phyloP scores from a whole-genome alignment of 2,888 invertebrate species.

The Zaprionus bogoriensis region DNA sequence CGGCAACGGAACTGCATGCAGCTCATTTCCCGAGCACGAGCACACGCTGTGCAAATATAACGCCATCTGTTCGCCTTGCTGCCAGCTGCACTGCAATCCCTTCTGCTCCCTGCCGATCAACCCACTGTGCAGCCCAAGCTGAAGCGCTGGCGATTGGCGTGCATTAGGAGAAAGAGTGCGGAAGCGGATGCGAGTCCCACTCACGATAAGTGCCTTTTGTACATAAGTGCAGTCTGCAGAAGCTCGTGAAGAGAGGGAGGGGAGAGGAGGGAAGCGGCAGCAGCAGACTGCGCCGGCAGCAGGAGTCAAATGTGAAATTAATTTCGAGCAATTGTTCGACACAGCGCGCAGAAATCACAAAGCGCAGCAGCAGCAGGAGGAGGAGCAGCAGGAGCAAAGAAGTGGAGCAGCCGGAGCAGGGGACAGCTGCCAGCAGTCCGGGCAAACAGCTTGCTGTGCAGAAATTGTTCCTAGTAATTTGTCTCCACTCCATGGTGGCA shows the following conservation, averaged over 20 bases:
- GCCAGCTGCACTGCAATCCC: background rate
- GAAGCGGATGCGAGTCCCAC: slow-evolving; percentile 64
- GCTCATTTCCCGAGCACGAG: slow-evolving; percentile 65
- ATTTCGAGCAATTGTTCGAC: slow-evolving; percentile 68
- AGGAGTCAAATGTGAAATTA: slow-evolving; percentile 69
- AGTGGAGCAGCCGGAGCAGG: background rate
- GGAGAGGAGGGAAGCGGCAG: background rate
- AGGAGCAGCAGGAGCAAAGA: background rate
- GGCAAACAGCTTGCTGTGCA: slow-evolving; percentile 60
- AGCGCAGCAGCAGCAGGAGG: slow-evolving; percentile 5
- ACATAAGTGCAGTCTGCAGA: slow-evolving; percentile 54
- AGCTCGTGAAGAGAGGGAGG: background rate
- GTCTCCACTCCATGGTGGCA: slow-evolving; percentile 35
- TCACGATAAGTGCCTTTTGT: slow-evolving; percentile 68
- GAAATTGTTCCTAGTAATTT: slow-evolving; percentile 59
- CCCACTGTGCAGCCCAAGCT: background rate
- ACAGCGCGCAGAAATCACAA: slow-evolving; percentile 53
- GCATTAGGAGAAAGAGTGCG: slow-evolving; percentile 55
- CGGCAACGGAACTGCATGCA: slow-evolving; percentile 52
- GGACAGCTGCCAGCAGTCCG: background rate
- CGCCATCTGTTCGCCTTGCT: slow-evolving; percentile 36
- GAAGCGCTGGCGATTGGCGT: slow-evolving; percentile 38
- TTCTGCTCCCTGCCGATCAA: background rate
- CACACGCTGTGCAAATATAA: slow-evolving; percentile 57
- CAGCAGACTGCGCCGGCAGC: slow-evolving; percentile 25